phyloP scores from a whole-genome alignment of 2,797 vertebrate species.

The Scomberomorus guttatus region DNA sequence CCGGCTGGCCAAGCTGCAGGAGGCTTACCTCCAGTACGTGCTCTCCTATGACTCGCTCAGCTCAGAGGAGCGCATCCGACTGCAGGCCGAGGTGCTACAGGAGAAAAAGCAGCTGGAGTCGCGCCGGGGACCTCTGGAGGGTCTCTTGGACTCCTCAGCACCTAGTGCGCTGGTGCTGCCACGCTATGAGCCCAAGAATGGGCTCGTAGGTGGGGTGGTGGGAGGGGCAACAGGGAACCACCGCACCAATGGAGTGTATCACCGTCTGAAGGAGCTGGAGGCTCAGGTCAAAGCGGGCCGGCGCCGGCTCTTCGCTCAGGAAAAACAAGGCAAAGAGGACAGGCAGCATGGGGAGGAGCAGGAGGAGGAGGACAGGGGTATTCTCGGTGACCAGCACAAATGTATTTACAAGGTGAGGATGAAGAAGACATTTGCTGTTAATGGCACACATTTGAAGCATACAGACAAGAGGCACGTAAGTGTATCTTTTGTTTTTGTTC shows the following conservation, averaged over 20 bases:
- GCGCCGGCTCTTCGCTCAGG: slow-evolving; percentile 97
- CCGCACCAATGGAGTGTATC: slow-evolving; percentile 90
- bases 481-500: slow-evolving; percentile 2
- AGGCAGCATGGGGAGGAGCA: slow-evolving; percentile 87
- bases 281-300: slow-evolving; percentile 93
- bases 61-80: slow-evolving; percentile 91
- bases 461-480: slow-evolving; percentile 22
- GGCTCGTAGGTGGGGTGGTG: slow-evolving; percentile 83
- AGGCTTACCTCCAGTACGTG: slow-evolving; percentile 99
- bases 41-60: slow-evolving; percentile 97
- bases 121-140: slow-evolving; percentile 94
- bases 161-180: slow-evolving; percentile 90
- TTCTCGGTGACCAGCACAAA: slow-evolving; percentile 97
- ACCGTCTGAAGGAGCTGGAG: slow-evolving; percentile 93
- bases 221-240: slow-evolving; percentile 75
- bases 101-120: slow-evolving; percentile 96
- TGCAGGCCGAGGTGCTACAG: slow-evolving; percentile 94
- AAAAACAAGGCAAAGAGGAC: slow-evolving; percentile 93
- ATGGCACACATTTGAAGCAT: slow-evolving; percentile 26
- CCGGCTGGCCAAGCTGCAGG: slow-evolving; percentile 98
- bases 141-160: slow-evolving; percentile 90
- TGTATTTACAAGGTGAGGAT: slow-evolving; percentile 96
- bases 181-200: slow-evolving; percentile 98
- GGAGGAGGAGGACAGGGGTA: slow-evolving; percentile 87
- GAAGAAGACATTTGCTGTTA: slow-evolving; percentile 19